Evolutionary conservation across 1,140 invertebrate species (phyloP), one percentile per base, ranked within the genome.

Genomic region (Mamestra configurata): DNA sequence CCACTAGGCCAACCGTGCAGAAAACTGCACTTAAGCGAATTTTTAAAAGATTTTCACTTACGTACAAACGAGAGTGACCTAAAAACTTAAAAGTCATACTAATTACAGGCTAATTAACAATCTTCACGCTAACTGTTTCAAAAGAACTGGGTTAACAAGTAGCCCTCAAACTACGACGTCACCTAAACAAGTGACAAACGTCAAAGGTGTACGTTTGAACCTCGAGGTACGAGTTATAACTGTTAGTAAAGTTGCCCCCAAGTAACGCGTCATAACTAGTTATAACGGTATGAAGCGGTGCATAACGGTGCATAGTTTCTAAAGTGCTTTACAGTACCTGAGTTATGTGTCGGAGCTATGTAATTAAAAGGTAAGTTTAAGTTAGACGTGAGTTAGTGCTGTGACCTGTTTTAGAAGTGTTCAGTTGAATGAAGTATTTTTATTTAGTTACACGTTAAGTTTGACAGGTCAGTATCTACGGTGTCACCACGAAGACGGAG

Each of bases 41-140:
- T 4, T 49, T 49, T 49, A 11, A 49, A 49, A 4, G 13, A 13
- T 49, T 49, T 49, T 11, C 11, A 49, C 4, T n/a, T 49, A n/a
- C 13, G n/a, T 4, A 49, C 43, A 11, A 5, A 13, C 3, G 8
- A 11, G 40, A 11, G 10, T 37, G 27, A 37, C 27, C 31, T 8
- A 18, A 13, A 22, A 46, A 10, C 18, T 15, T 49, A 15, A 22
- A 4, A 7, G 31, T 20, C 64, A 46, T 24, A 27, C 66, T 49
- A 46, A 70, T 70, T 70, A 70, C 11, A 70, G 18, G 27, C 40
- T 46, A 27, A 68, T 68, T 68, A 68, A 27, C 64, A 46, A 27
- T 46, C 20, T 68, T 27, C 40, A 15, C 40, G 22, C 20, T 15
- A 49, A 27, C 66, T 27, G 18, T 46, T 49, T 70, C 11, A 24